phyloP scores from a whole-genome alignment of 2,888 invertebrate species.

The Cremastinae sp. region DNA sequence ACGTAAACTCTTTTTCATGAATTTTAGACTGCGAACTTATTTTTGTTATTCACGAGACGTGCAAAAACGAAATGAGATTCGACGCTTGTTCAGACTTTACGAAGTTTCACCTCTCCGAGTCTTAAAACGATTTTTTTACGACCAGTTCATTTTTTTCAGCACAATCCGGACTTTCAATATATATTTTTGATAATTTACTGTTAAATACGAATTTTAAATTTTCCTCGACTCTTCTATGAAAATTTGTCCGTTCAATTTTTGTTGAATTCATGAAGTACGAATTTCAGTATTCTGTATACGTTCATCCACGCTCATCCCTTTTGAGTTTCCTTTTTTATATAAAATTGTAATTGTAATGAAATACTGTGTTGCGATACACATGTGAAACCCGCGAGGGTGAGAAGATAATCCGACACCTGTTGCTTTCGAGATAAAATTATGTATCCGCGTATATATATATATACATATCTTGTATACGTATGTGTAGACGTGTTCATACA shows the following conservation, averaged over 20 bases:
- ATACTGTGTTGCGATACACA: constrained; percentile 18
- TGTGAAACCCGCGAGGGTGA: constrained; percentile 20
- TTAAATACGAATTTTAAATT: too few species aligned
- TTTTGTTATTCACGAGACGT: constrained; percentile 58
- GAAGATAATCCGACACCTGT: constrained; percentile 48
- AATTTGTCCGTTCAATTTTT: too few species aligned
- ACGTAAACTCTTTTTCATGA: constrained; percentile 53
- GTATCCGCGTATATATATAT: constrained; percentile 26
- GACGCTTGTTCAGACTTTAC: constrained; percentile 40
- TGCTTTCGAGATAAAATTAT: constrained; percentile 53
- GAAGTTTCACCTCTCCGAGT: constrained; percentile 5
- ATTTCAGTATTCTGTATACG: not conserved
- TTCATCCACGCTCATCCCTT: too few species aligned
- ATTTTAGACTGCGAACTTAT: constrained; percentile 49
- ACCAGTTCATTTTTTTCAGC: too few species aligned
- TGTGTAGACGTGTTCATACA: not conserved
- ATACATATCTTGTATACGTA: constrained; percentile 1
- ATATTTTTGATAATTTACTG: too few species aligned
- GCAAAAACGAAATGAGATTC: constrained; percentile 50
- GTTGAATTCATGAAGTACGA: not conserved
- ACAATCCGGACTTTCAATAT: too few species aligned
- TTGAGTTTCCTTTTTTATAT: not conserved
- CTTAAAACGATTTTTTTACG: too few species aligned
- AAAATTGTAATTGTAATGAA: constrained; percentile 1
- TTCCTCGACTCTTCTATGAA: too few species aligned